Evolutionary conservation across 2,888 invertebrate genomes (phyloP).

Genomic region (Megastigmus dorsalis): DNA sequence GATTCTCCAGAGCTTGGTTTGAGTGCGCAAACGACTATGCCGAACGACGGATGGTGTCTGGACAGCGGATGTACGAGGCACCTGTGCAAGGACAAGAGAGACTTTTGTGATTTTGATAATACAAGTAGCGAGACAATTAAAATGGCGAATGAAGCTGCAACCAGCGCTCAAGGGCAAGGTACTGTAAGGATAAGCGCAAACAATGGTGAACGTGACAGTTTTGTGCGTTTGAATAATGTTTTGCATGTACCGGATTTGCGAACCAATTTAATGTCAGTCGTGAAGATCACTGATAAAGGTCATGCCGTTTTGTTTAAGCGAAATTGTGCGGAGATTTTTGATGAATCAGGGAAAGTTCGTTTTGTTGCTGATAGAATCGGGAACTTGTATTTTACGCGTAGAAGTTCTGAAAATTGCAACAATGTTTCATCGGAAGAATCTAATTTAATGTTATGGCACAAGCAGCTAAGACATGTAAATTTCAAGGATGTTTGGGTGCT

Average conservation of each 20-base stretch:
- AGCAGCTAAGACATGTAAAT: neutral
- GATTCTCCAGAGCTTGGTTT: too few species aligned
- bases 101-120: neutral
- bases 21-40: too few species aligned
- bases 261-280: conserved; percentile 29
- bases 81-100: neutral
- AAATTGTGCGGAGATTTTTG: conserved; percentile 6
- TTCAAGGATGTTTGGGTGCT: neutral
- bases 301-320: conserved; percentile 3
- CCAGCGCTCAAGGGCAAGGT: neutral
- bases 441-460: conserved; percentile 15
- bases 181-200: neutral
- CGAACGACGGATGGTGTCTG: conserved; percentile 30
- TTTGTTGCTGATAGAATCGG: too few species aligned
- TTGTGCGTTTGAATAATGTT: neutral
- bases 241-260: conserved; percentile 33
- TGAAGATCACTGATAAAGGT: conserved; percentile 22
- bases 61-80: conserved; percentile 16
- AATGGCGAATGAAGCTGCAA: neutral
- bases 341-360: too few species aligned
- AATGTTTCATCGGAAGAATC: too few species aligned
- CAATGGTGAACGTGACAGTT: neutral
- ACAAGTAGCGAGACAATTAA: neutral
- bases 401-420: too few species aligned
- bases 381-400: too few species aligned